phyloP scores from a whole-genome alignment of 1,140 invertebrate species.

The Cherax quadricarinatus region DNA sequence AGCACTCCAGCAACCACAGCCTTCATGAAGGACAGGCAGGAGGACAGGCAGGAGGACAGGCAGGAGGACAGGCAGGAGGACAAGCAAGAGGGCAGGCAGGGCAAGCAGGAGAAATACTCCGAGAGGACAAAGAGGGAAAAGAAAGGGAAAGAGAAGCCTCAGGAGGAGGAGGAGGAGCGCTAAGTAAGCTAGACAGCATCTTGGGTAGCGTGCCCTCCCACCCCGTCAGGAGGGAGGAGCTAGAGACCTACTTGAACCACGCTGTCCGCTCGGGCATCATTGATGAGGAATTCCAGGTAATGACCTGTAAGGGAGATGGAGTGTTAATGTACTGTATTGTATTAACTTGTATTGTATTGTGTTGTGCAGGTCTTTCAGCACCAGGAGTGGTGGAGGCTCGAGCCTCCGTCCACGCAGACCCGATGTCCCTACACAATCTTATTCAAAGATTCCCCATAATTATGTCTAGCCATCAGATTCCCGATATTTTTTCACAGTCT shows the following conservation, averaged over 20 bases:
- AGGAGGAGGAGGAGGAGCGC: not conserved
- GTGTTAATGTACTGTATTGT: not conserved
- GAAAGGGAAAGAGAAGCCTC: not conserved
- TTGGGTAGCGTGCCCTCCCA: not conserved
- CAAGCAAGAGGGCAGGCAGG: not conserved
- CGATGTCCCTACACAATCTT: too few species aligned
- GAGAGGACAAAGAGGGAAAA: too few species aligned
- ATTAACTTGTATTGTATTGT: too few species aligned
- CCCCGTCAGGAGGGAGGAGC: not conserved
- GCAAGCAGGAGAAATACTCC: not conserved
- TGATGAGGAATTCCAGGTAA: not conserved
- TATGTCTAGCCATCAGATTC: too few species aligned
- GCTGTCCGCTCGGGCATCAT: not conserved
- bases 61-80: too few species aligned
- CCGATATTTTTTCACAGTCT: too few species aligned
- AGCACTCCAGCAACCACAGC: not conserved
- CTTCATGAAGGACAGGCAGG: not conserved
- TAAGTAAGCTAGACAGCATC: not conserved
- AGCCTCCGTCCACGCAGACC: too few species aligned
- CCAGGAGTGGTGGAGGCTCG: too few species aligned
- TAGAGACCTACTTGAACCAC: slow-evolving; percentile 9
- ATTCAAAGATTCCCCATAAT: too few species aligned
- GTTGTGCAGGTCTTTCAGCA: too few species aligned
- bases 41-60: not conserved
- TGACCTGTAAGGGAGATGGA: not conserved